phyloP scores from a whole-genome alignment of 2,888 invertebrate genomes.

The Tiliacea aurago region DNA sequence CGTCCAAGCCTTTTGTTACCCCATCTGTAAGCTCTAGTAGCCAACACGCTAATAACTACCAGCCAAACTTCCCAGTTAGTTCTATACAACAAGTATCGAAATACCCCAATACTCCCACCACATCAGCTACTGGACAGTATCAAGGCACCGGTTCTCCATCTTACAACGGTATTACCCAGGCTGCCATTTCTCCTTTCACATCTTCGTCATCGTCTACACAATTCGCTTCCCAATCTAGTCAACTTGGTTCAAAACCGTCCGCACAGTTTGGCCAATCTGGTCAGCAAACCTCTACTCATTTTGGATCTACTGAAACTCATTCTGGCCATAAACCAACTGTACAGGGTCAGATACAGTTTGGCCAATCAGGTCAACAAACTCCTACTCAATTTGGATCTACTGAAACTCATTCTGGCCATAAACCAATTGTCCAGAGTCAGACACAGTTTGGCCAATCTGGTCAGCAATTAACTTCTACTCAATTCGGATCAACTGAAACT shows the following conservation, averaged over 20 bases:
- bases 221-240: slow-evolving; percentile 49
- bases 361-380: slow-evolving; percentile 4
- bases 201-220: slow-evolving; percentile 67
- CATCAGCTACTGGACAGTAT: slow-evolving; percentile 53
- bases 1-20: slow-evolving; percentile 74
- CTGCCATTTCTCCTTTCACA: slow-evolving; percentile 73
- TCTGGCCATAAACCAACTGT: slow-evolving; percentile 42
- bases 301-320: slow-evolving; percentile 31
- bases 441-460: slow-evolving; percentile 33
- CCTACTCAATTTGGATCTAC: slow-evolving; percentile 34
- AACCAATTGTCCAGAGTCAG: slow-evolving; percentile 43
- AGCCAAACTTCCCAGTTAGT: slow-evolving; percentile 39
- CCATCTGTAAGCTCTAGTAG: slow-evolving; percentile 47
- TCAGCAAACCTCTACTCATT: slow-evolving; percentile 38
- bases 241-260: slow-evolving; percentile 57
- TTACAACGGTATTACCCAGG: slow-evolving; percentile 69
- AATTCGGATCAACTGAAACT: slow-evolving; percentile 36
- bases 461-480: slow-evolving; percentile 9
- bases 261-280: slow-evolving; percentile 33
- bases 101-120: slow-evolving; percentile 63
- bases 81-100: slow-evolving; percentile 48
- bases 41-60: slow-evolving; percentile 22
- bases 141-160: slow-evolving; percentile 47
- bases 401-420: slow-evolving; percentile 40
- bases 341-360: slow-evolving; percentile 34